Percentiles rank a stretch among this genome's conserved stretches.
These are phyloP conservation scores for Ctenodactylus gundi DNA, from an alignment of 2,113 vertebrate species.

Conservation along the genomic window DNA sequence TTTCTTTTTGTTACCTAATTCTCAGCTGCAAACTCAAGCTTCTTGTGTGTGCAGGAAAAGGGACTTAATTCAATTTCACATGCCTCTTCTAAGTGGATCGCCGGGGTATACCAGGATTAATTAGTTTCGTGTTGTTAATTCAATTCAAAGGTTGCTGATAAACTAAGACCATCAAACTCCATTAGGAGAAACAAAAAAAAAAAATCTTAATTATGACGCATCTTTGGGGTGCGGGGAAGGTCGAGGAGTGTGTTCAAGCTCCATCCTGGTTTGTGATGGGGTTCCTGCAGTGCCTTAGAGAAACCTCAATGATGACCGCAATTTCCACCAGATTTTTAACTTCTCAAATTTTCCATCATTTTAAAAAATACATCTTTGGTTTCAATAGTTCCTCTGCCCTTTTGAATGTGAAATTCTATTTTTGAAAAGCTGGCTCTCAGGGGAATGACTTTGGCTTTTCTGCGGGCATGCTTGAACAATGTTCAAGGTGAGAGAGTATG, in stretches of 20 bases:
- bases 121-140: conserved; percentile 79
- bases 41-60: conserved; percentile 57
- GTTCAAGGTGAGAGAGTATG: neutral
- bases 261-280: neutral
- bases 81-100: conserved; percentile 75
- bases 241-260: neutral
- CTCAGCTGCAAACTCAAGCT: conserved; percentile 64
- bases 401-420: conserved; percentile 37
- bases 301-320: neutral
- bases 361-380: neutral
- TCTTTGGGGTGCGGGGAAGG: conserved; percentile 57
- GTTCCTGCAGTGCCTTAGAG: neutral
- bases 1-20: conserved; percentile 67
- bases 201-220: conserved; percentile 76
- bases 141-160: conserved; percentile 80
- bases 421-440: neutral
- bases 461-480: neutral
- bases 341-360: neutral
- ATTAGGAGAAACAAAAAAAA: conserved; percentile 79
- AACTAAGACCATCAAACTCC: conserved; percentile 78
- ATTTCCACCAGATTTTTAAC: neutral
- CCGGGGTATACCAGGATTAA: conserved; percentile 75
- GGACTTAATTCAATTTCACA: conserved; percentile 75
- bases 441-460: neutral
- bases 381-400: neutral